Evolutionary conservation across 1,140 invertebrate species (phyloP), one percentile per base, ranked within the genome.

Genomic region (Drosophila serrata): DNA sequence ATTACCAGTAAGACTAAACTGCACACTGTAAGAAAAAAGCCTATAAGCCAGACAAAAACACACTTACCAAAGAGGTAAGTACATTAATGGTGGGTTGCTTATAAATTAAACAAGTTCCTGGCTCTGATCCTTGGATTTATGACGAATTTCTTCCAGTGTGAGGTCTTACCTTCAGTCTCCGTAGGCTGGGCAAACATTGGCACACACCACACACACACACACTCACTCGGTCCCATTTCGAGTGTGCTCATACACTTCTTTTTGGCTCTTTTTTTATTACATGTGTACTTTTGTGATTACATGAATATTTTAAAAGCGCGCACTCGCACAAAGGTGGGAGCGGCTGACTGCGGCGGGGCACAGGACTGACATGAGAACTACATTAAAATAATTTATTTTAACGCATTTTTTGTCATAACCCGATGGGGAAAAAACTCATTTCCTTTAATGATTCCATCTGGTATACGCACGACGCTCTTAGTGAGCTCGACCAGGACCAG

Each of bases 331-430:
- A 59, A 72, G 68, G 68, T 67, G 62, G 22, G 65, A 17, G 33
- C 62, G 37, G 40, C n/a, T 33, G 42, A 49, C 35, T 48, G 49
- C 31, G 51, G 33, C 51, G 13, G 51, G 19, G 31, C 43, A 58
- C 46, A 60, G 62, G 58, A 68, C 68, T 80, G 85, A 90, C 85
- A 90, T 85, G 85, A 90, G 85, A 90, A 90, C 85, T 90, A 90
- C 85, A 90, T 90, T 90, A 90, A 90, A 90, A 90, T 90, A 90
- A 90, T 90, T 90, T 90, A 90, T 90, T 90, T 90, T 90, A 90
- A 90, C 85, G 85, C 81, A 85, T 90, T 90, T 90, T 90, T 90
- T 90, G 86, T 90, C 85, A 90, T 90, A 90, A 90, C 85, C 85
- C 85, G 86, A 90, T 90, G 85, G 85, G 85, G 77, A 84, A 90